Conservation (phyloP, 2,888 invertebrate genomes). For the Subacronicta megacephala region DNA sequence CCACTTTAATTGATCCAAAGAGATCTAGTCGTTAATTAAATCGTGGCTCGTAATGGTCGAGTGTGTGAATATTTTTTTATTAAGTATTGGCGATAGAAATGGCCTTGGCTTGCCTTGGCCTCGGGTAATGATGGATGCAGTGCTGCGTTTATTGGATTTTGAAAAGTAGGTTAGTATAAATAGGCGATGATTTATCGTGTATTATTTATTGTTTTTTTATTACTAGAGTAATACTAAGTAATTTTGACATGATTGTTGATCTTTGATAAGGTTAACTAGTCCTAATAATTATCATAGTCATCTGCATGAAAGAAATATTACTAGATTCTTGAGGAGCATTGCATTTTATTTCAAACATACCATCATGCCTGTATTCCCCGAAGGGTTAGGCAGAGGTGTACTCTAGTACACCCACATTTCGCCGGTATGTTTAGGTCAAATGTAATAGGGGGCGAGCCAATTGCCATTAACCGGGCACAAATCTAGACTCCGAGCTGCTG, state of each 20-base stretch:
- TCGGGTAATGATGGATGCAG: constrained; percentile 31
- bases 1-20: constrained; percentile 84
- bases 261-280: neutral
- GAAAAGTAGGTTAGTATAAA: constrained; percentile 21
- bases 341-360: too few species aligned
- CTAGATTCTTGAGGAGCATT: too few species aligned
- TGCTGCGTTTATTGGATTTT: constrained; percentile 32
- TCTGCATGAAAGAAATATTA: too few species aligned
- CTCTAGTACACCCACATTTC: too few species aligned
- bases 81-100: constrained; percentile 58
- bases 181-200: constrained; percentile 15
- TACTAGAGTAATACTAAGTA: too few species aligned
- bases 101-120: constrained; percentile 61
- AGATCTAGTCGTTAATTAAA: constrained; percentile 86
- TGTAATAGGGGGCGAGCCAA: too few species aligned
- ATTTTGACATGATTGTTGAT: neutral
- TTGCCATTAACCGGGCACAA: too few species aligned
- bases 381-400: too few species aligned
- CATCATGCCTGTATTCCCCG: too few species aligned
- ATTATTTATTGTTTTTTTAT: too few species aligned
- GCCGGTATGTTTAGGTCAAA: too few species aligned
- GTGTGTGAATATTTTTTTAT: constrained; percentile 72
- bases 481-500: too few species aligned
- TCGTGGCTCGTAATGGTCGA: constrained; percentile 76
- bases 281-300: neutral